These are phyloP conservation scores for Typhlichthys subterraneus DNA, from an alignment of 2,797 vertebrate genomes.

Conservation along the genomic window DNA sequence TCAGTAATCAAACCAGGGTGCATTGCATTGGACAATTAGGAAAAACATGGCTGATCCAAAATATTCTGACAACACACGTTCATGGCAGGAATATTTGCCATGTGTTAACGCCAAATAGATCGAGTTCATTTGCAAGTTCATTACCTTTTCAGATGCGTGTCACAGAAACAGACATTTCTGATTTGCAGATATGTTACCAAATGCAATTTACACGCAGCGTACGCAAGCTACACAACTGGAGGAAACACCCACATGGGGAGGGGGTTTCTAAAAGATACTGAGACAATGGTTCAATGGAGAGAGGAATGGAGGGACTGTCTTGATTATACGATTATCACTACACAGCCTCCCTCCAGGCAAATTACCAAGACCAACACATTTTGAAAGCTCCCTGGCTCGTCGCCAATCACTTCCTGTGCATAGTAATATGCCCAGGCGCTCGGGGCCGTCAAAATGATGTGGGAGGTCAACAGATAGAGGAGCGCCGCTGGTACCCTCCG, in stretches of 20 bases:
- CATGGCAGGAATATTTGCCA: too few relatives aligned
- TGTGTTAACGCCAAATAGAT: too few relatives aligned
- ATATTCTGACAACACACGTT: too few relatives aligned
- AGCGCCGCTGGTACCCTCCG: conserved; percentile 41
- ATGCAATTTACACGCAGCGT: conserved; percentile 16
- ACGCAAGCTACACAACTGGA: conserved; percentile 7
- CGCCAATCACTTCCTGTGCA: conserved; percentile 53
- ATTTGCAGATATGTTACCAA: conserved; percentile 12
- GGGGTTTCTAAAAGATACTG: conserved; percentile 10
- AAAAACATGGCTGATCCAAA: too few relatives aligned
- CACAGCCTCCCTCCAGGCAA: conserved; percentile 51
- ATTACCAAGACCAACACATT: conserved; percentile 66
- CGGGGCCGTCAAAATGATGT: conserved; percentile 38
- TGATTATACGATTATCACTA: conserved; percentile 64
- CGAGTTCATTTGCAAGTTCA: too few relatives aligned
- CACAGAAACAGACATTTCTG: conserved; percentile 17
- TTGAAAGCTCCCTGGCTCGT: conserved; percentile 42
- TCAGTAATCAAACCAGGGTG: too few relatives aligned
- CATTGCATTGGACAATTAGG: too few relatives aligned
- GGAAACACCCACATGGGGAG: conserved; percentile 24
- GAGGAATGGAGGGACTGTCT: conserved; percentile 40
- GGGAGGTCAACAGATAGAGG: conserved; percentile 56
- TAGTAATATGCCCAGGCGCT: conserved; percentile 56
- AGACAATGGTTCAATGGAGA: conserved; percentile 11
- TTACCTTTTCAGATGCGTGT: conserved; percentile 1